Conservation (phyloP, 2,797 vertebrate species). For the Xenops minutus region DNA sequence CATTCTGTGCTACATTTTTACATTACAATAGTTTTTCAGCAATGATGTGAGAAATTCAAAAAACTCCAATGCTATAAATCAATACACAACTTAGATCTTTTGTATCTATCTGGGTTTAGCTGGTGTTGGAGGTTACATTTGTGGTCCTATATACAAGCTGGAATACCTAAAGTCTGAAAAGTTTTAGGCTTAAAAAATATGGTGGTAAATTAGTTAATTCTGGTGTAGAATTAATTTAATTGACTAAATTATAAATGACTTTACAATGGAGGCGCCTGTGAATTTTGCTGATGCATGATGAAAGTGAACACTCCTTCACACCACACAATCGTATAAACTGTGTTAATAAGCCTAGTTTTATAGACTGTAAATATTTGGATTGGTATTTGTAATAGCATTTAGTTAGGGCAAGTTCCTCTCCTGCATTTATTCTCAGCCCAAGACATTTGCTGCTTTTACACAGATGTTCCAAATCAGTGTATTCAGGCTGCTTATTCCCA, state of each 20-base stretch:
- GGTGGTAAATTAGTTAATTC: not conserved
- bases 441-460: slow-evolving; percentile 10
- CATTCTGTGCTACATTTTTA: not conserved
- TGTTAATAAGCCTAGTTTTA: slow-evolving; percentile 16
- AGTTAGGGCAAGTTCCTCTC: not conserved
- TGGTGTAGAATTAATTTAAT: slow-evolving; percentile 10
- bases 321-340: not conserved
- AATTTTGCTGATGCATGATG: not conserved
- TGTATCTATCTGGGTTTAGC: not conserved
- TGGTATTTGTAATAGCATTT: not conserved
- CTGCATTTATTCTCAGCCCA: not conserved
- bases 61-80: not conserved
- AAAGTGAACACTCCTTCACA: not conserved
- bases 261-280: not conserved
- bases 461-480: slow-evolving; percentile 3
- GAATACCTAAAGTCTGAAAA: not conserved
- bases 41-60: not conserved
- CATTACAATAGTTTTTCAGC: not conserved
- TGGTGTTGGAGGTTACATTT: not conserved
- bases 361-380: slow-evolving; percentile 24
- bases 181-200: not conserved
- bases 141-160: not conserved
- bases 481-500: not conserved
- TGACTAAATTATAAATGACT: slow-evolving; percentile 27
- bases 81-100: not conserved